Conservation (phyloP, 2,888 invertebrate genomes). For the Cinara cedri region DNA sequence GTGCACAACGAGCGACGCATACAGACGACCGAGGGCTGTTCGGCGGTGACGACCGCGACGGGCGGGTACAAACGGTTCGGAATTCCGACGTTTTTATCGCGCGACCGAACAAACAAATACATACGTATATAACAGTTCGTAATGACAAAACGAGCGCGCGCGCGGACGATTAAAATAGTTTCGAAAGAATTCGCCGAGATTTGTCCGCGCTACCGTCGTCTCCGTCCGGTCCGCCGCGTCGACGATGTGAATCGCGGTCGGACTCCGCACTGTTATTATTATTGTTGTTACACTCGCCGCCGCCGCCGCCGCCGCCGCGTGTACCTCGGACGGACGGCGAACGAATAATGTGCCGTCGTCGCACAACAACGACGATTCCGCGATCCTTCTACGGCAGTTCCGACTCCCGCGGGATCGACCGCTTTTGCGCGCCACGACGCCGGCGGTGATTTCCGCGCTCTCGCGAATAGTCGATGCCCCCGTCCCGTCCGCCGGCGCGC, state of each 20-base stretch:
- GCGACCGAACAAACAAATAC: constrained; percentile 22
- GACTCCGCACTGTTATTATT: no score
- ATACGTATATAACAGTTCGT: no score
- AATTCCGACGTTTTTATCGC: constrained; percentile 35
- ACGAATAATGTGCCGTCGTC: no score
- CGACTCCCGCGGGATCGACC: constrained; percentile 48
- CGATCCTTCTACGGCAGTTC: constrained; percentile 50
- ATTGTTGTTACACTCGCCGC: no score
- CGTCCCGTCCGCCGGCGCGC: constrained; percentile 14
- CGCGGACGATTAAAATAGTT: constrained; percentile 52
- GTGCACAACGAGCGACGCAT: no score
- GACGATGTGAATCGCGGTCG: no score
- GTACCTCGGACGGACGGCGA: no score
- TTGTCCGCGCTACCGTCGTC: background rate
- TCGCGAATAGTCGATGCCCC: constrained; percentile 34
- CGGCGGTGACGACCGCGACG: background rate
- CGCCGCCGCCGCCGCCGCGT: no score
- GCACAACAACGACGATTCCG: no score
- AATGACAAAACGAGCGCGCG: background rate
- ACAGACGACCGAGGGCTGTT: no score
- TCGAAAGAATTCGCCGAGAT: constrained; percentile 38
- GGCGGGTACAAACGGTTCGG: background rate
- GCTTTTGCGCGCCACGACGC: constrained; percentile 10
- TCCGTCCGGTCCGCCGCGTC: no score
- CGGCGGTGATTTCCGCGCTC: constrained; percentile 26